phyloP scores from a whole-genome alignment of 2,113 vertebrate species.

The Alosa alosa region DNA sequence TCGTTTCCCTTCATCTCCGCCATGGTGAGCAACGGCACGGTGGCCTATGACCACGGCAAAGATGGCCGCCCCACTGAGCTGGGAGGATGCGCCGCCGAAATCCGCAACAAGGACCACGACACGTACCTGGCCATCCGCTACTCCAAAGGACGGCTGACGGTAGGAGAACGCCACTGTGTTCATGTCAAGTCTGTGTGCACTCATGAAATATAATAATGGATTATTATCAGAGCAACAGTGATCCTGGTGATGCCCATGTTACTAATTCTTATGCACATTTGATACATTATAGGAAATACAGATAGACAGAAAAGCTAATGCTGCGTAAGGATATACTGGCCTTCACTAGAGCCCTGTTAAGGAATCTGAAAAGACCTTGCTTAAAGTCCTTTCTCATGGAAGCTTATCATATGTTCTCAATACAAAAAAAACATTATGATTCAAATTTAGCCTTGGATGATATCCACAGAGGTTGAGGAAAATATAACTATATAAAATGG shows the following conservation, averaged over 20 bases:
- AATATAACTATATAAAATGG: too few relatives aligned
- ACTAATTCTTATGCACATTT: too few relatives aligned
- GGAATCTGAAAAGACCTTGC: too few relatives aligned
- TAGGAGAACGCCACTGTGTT: constrained; percentile 57
- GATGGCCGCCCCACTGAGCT: constrained; percentile 89
- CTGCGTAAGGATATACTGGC: neutral
- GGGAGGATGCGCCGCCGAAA: constrained; percentile 88
- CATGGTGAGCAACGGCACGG: constrained; percentile 95
- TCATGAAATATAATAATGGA: neutral
- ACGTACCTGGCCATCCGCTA: constrained; percentile 96
- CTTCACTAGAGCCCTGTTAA: too few relatives aligned
- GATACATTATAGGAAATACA: too few relatives aligned
- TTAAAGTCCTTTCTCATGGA: too few relatives aligned
- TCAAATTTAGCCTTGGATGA: neutral
- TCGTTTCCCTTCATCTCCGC: constrained; percentile 94
- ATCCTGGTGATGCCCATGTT: too few relatives aligned
- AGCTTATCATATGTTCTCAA: neutral
- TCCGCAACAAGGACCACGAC: constrained; percentile 90
- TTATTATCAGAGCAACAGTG: too few relatives aligned
- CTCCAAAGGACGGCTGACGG: constrained; percentile 90
- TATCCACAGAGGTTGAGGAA: too few relatives aligned
- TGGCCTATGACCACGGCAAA: constrained; percentile 91
- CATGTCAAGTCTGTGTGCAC: neutral
- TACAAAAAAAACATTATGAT: neutral
- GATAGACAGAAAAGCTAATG: neutral